Evolutionary conservation across 2,113 vertebrate species (phyloP).

Genomic region (Panthera uncia): DNA sequence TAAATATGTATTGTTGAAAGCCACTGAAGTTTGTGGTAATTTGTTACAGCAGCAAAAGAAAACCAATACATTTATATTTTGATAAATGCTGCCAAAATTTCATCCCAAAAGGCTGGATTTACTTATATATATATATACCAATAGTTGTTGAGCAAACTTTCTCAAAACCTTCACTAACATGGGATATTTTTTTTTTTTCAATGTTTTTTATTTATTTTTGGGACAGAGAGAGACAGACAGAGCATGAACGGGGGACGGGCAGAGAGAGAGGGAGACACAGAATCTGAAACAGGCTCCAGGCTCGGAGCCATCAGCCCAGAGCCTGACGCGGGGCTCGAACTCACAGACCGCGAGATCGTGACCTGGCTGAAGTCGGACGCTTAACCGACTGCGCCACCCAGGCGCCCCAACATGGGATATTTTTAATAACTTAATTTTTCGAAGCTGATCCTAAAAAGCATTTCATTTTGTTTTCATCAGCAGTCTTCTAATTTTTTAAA

Average conservation of each 20-base stretch:
- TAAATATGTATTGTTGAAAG: background rate
- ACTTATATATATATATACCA: background rate
- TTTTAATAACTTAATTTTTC: constrained; percentile 30
- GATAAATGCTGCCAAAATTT: constrained; percentile 38
- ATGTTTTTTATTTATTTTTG: no score
- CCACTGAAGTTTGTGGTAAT: background rate
- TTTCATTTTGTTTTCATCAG: background rate
- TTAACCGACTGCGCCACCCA: no score
- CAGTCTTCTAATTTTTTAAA: background rate
- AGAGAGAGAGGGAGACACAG: no score
- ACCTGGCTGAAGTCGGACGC: no score
- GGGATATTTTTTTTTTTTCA: background rate
- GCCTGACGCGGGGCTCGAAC: no score
- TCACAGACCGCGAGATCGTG: no score
- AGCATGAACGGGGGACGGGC: no score
- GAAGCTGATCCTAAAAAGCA: constrained; percentile 15
- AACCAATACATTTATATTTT: background rate
- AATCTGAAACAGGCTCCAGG: no score
- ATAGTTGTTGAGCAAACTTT: constrained; percentile 21
- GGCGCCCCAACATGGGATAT: background rate
- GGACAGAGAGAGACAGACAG: no score
- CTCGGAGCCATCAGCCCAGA: no score
- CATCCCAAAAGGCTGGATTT: background rate
- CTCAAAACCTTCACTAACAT: background rate
- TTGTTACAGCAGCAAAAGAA: constrained; percentile 19